Evolutionary conservation across 2,888 invertebrate species (phyloP).

Genomic region (Toxonevra muliebris): DNA sequence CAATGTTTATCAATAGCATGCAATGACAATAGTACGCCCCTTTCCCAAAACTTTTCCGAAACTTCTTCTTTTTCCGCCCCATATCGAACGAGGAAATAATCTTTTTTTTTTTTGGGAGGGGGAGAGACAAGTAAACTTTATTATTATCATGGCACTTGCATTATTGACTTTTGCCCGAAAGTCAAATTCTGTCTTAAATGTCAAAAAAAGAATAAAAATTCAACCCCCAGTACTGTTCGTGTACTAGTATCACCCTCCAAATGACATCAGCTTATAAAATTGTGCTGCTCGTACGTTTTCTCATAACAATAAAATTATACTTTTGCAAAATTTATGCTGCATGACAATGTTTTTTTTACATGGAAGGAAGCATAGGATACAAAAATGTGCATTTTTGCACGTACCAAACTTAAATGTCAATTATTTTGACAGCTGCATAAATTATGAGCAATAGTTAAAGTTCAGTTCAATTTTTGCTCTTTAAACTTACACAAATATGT

Average conservation of each 20-base stretch:
- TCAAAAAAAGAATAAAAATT: slow-evolving; percentile 10
- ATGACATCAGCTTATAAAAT: not conserved
- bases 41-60: too few species aligned
- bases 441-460: not conserved
- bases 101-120: too few species aligned
- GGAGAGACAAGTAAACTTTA: slow-evolving; percentile 2
- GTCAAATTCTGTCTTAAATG: slow-evolving; percentile 37
- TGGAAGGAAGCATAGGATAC: not conserved
- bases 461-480: too few species aligned
- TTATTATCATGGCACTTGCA: slow-evolving; percentile 37
- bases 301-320: not conserved
- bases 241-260: not conserved
- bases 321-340: not conserved
- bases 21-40: slow-evolving; percentile 1
- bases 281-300: not conserved
- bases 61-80: too few species aligned
- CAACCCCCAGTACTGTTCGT: not conserved
- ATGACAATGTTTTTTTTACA: slow-evolving; percentile 2
- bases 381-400: slow-evolving; percentile 33
- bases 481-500: too few species aligned
- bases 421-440: slow-evolving; percentile 31
- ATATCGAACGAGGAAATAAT: too few species aligned
- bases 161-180: slow-evolving; percentile 42
- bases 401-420: slow-evolving; percentile 33
- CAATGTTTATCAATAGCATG: slow-evolving; percentile 31